Evolutionary conservation across 2,888 invertebrate genomes (phyloP).

Genomic region (Brachyopa scutellaris): DNA sequence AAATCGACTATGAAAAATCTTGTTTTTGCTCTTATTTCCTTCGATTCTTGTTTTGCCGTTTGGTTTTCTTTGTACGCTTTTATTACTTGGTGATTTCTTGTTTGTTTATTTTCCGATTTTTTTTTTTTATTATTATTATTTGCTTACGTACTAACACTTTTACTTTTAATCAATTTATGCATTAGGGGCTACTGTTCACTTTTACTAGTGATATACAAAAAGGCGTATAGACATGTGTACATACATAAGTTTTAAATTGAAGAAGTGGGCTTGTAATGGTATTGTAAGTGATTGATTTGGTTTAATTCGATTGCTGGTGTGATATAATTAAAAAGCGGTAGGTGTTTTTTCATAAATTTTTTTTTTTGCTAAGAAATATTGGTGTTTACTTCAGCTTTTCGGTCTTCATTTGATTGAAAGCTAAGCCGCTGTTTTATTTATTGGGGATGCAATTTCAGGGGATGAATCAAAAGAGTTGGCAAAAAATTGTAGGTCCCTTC

Average conservation of each 20-base stretch:
- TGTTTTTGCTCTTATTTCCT: slow-evolving; percentile 72
- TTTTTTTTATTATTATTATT: slow-evolving; percentile 49
- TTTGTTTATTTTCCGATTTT: slow-evolving; percentile 64
- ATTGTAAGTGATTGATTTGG: slow-evolving; percentile 62
- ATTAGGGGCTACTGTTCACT: slow-evolving; percentile 69
- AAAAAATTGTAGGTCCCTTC: too few relatives aligned
- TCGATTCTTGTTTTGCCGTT: slow-evolving; percentile 68
- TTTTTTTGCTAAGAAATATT: too few relatives aligned
- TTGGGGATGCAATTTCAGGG: too few relatives aligned
- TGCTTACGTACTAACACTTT: slow-evolving; percentile 72
- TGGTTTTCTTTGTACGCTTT: slow-evolving; percentile 66
- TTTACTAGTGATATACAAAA: slow-evolving; percentile 58
- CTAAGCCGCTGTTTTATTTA: too few relatives aligned
- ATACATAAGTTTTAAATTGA: slow-evolving; percentile 63
- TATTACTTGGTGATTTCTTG: slow-evolving; percentile 68
- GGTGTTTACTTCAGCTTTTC: too few relatives aligned
- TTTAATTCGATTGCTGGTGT: slow-evolving; percentile 49
- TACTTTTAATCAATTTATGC: slow-evolving; percentile 72
- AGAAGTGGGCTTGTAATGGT: slow-evolving; percentile 59
- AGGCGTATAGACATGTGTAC: slow-evolving; percentile 44
- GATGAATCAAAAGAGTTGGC: too few relatives aligned
- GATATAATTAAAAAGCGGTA: slow-evolving; percentile 51
- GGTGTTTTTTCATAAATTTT: neutral
- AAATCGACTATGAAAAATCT: slow-evolving; percentile 72
- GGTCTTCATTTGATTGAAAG: too few relatives aligned